These are phyloP conservation scores for Anoncus sp. DNA, from an alignment of 2,888 invertebrate species.

Conservation along the genomic window DNA sequence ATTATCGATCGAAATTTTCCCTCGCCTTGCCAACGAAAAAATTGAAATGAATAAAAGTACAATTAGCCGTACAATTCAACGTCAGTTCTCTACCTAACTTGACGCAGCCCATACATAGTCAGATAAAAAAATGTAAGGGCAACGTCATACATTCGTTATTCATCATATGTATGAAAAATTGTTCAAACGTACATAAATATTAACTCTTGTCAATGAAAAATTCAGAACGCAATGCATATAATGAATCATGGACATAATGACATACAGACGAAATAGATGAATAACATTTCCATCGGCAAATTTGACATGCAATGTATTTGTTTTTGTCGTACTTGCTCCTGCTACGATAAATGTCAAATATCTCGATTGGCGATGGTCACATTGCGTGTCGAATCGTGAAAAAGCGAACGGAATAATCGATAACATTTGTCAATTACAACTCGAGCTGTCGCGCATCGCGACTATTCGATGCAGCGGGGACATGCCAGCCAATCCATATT, in stretches of 20 bases:
- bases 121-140: too few relatives aligned
- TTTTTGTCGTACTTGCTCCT: constrained; percentile 19
- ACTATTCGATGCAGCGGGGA: constrained; percentile 9
- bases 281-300: constrained; percentile 50
- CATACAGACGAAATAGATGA: constrained; percentile 13
- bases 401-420: constrained; percentile 58
- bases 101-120: background rate
- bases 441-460: constrained; percentile 49
- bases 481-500: constrained; percentile 10
- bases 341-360: constrained; percentile 59
- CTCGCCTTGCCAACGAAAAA: background rate
- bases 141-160: too few relatives aligned
- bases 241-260: background rate
- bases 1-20: background rate
- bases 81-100: background rate
- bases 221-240: background rate
- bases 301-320: constrained; percentile 27
- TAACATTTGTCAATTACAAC: constrained; percentile 44
- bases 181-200: background rate
- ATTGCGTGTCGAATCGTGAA: constrained; percentile 56
- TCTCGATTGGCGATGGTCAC: constrained; percentile 40
- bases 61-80: background rate
- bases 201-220: background rate
- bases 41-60: background rate
- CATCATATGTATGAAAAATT: background rate